Evolutionary conservation across 2,888 invertebrate species (phyloP), one percentile per base, ranked within the genome.

Genomic region (Dicycla oo): DNA sequence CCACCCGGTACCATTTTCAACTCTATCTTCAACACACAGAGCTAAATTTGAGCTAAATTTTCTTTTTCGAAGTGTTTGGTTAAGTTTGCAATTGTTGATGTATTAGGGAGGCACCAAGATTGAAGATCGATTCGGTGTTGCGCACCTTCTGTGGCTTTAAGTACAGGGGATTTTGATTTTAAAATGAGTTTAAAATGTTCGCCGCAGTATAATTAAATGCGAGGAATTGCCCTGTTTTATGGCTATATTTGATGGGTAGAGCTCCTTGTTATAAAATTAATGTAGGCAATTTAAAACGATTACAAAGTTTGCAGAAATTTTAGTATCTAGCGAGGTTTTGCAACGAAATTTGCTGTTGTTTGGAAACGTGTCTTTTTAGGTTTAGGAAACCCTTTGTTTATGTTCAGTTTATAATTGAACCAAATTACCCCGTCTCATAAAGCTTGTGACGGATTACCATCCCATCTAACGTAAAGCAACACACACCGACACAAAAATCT

Each of bases 61-160:
- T 67, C 40, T 23, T 54, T 38, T 13, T 0, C 13, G 3, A 53
- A 54, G 34, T 56, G 45, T 45, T 13, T 15, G 2, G 57, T 69
- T 80, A 86, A 80, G 40, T 81, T 83, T 74, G 78, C 58, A 67
- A 34, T 67, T 69, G 80, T 83, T 85, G 85, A 85, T 85, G 85
- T 86, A 81, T 84, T 82, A 79, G 82, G 83, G 81, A 83, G 81
- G 83, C 72, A 76, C 74, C 66, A 78, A 81, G 82, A 85, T 85
- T 83, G 85, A 83, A 85, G 85, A 85, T 85, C 85, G 84, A 85
- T 85, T 85, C 71, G 75, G 53, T 81, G 70, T 73, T 73, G 77
- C 76, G 83, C 81, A 84, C 85, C 78, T 82, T 69, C 83, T 78
- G 77, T 73, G 80, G 69, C 77, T 82, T n/a, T 73, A 81, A 81